Percentiles rank a stretch among this genome's conserved stretches.
Conservation (phyloP, 2,113 vertebrate genomes). For the Psophia crepitans region DNA sequence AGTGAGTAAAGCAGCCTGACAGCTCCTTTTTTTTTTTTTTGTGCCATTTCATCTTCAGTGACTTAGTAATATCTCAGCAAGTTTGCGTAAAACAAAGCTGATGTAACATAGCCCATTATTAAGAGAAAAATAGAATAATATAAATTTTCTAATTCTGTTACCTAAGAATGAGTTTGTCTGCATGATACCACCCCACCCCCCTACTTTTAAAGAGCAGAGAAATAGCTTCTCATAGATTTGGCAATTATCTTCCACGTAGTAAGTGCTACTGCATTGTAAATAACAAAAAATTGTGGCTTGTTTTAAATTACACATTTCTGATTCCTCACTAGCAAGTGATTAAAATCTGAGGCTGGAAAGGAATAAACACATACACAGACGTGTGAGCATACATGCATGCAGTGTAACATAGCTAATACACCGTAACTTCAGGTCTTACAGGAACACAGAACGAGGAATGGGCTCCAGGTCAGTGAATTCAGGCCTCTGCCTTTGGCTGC, state of each 20-base stretch:
- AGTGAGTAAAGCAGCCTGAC: background rate
- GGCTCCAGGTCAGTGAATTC: background rate
- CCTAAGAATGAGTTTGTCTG: background rate
- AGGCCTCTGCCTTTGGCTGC: background rate
- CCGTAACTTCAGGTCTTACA: background rate
- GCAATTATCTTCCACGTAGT: background rate
- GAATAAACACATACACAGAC: background rate
- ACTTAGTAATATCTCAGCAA: background rate
- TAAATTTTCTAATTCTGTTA: background rate
- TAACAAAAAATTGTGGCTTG: background rate
- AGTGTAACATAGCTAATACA: background rate
- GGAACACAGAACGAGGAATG: background rate
- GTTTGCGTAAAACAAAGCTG: background rate
- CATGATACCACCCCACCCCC: background rate
- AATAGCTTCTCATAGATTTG: background rate
- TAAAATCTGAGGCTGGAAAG: background rate
- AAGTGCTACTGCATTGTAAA: background rate
- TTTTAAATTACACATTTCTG: background rate
- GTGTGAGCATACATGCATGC: background rate
- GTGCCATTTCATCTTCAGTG: background rate
- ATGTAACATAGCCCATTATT: background rate
- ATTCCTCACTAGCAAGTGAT: background rate
- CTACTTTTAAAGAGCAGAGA: background rate
- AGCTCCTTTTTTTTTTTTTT: conserved; percentile 17
- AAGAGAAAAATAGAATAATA: background rate